Evolutionary conservation across 2,797 vertebrate species (phyloP), one percentile per base, ranked within the genome.

Genomic region (Capromys pilorides): DNA sequence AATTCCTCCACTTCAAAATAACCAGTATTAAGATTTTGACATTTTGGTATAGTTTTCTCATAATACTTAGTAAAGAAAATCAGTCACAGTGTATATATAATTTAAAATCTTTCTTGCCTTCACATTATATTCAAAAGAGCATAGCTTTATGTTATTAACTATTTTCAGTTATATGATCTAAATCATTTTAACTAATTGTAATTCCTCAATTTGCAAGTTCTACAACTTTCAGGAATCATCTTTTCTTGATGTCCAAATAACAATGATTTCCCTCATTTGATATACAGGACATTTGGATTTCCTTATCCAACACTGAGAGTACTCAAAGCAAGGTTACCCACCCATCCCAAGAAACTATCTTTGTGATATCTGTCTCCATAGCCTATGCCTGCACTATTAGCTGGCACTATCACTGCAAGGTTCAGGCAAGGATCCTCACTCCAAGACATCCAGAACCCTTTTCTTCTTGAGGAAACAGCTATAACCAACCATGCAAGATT

Each of bases 31-130:
- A 73, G 39, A 59, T 54, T 75, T 90, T 62, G 26, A 86, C 5
- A 41, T 51, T 87, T 61, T 61, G 31, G 11, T 90, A 2, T 51
- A 33, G 4, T 19, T 92, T 93, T 83, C 14, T 85, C n/a, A 45
- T 0, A 39, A 28, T n/a, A 26, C 51, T 90, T 93, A 59, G 51
- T 41, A 64, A 82, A 81, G 2, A 95, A 88, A 96, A 61, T 8
- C 91, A 45, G 79, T 87, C 36, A 24, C 41, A 49, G 14, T 73
- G 4, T 21, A 26, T 45, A 77, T 3, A 54, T 8, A 95, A 26
- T 45, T 77, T 51, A 59, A 83, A 71, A 7, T 85, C 88, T 91
- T 94, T 81, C 86, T 95, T 66, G 66, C 80, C 18, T 54, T 75
- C 61, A 66, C 18, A 26, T 49, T 67, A 45, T 57, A 89, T 33